Evolutionary conservation across 35 echinoderm and acorn worm genomes (phyloP).

Genomic region (Heliocidaris tuberculata): DNA sequence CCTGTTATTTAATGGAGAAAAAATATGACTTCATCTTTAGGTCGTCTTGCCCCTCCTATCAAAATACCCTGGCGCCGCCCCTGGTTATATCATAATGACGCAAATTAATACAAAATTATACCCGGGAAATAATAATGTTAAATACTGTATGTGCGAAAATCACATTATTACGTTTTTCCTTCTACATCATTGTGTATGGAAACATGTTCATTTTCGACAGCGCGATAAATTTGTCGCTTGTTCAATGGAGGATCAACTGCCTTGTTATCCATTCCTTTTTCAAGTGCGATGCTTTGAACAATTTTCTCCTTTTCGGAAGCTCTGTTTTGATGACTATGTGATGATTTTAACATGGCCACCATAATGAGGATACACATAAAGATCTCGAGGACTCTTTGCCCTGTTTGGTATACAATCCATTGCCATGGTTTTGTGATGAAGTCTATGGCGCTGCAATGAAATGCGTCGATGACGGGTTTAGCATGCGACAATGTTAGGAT

Average conservation of each 20-base stretch:
- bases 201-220: neutral
- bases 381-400: conserved; percentile 47
- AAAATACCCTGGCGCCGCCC: too few relatives aligned
- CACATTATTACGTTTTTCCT: too few relatives aligned
- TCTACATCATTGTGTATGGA: neutral
- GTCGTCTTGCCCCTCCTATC: too few relatives aligned
- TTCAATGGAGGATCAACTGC: neutral
- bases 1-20: too few relatives aligned
- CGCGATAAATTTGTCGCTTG: neutral
- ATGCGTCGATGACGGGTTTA: neutral
- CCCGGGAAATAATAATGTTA: too few relatives aligned
- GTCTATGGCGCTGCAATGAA: neutral
- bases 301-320: neutral
- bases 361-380: conserved; percentile 51
- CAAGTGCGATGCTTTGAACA: neutral
- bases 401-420: conserved; percentile 54
- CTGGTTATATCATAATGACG: too few relatives aligned
- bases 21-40: too few relatives aligned
- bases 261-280: neutral
- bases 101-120: too few relatives aligned
- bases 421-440: conserved; percentile 24
- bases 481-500: conserved; percentile 33
- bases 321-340: neutral
- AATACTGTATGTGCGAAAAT: too few relatives aligned
- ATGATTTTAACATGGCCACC: conserved; percentile 42